Evolutionary conservation across 2,888 invertebrate genomes (phyloP), one percentile per base, ranked within the genome.

Genomic region (Campoletis raptor): DNA sequence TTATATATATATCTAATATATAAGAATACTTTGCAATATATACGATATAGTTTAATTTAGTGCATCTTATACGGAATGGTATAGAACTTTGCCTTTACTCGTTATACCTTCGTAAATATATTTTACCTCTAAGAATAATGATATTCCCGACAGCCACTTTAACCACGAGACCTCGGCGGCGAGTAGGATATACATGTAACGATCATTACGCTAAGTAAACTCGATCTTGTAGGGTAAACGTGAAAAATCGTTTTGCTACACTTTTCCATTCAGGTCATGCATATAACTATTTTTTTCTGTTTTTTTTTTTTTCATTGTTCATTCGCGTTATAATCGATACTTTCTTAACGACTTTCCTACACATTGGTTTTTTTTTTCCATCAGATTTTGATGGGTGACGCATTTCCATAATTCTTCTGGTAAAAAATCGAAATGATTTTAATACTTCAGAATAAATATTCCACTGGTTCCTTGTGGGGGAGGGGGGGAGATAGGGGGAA

Each of bases 121-220:
- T 87, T 85, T 77, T 77, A 85, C 61, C 78, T 67, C 67, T 57
- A 67, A 86, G 87, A 89, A 90, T 90, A 89, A 89, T 86, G 79
- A 89, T 85, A 78, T 83, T 82, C 64, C 74, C 86, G 81, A 64
- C 85, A 77, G 84, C 85, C 88, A 85, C 88, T 87, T 77, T 66
- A n/a, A 87, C 86, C 87, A 86, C 69, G 76, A 54, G 48, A 66
- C 36, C 36, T 77, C 40, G 66, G 45, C 61, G 15, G 57, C 83
- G 42, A 76, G 83, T 78, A 54, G 54, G 21, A 64, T 78, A 42
- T 67, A 82, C 52, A 74, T 72, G 76, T 76, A 70, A 70, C 76
- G 67, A 76, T 30, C 67, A 54, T 64, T 66, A 42, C 36, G 42
- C 69, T 69, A 21, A 74, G 76, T 54, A 74, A 74, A 74, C 74